Base-by-base conservation (phyloP, 2,113 vertebrate genomes). In the Amblyornis subalaris region DNA sequence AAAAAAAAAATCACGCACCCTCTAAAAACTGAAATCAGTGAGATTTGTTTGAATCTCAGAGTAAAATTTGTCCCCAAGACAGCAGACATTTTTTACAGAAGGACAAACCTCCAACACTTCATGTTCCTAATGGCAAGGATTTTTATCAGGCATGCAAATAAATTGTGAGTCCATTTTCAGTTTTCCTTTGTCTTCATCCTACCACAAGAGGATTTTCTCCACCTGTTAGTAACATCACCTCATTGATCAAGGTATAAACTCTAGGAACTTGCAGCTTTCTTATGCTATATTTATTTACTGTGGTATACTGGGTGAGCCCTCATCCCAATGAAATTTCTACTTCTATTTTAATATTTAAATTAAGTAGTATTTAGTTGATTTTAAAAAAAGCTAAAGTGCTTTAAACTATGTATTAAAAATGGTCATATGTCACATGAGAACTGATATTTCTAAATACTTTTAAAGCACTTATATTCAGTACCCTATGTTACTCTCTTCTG, bases 321-420 rank as follows among this genome's bases (percentile, higher is more conserved):
- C 33, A 48, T 69, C 45, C 45, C 20, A 36, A 1, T 44, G 9
- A 44, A 64, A 72, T 75, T 67, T 60, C 57, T 66, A 45, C 28
- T 42, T 44, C 28, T 75, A 6, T 70, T 90, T 79, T 57, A 57
- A 38, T 76, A 36, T 45, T 78, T 54, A 53, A 82, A 74, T 66
- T 20, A 69, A 47, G 9, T 67, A 62, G 10, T 14, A 61, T 85
- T 77, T 61, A 14, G 2, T 35, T 67, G 58, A 5, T 36, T 47
- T 9, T 2, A 3, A 8, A 12, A 65, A 67, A 33, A 0, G 1
- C 25, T 57, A 0, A 74, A 20, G 2, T 58, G 40, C 42, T 45
- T 65, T 85, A 36, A 67, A 61, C 7, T 47, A 14, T 61, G 7
- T 57, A 36, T 82, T 88, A 40, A 40, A 87, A 80, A 29, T 79